Evolutionary conservation across 2,888 invertebrate genomes (phyloP).

Genomic region (Colletes collaris): DNA sequence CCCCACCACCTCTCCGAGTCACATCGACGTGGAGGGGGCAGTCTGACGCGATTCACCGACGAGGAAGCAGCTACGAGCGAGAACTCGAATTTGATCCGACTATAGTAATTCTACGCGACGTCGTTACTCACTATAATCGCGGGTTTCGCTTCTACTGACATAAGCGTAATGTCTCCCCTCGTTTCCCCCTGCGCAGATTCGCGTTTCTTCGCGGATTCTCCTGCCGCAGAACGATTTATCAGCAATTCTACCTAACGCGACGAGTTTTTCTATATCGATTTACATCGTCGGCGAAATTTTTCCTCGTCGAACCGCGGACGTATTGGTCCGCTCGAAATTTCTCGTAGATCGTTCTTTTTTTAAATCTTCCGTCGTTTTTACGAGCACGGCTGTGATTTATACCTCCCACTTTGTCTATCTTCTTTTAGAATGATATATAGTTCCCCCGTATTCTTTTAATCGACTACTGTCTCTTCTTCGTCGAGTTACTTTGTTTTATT

Average conservation of each 20-base stretch:
- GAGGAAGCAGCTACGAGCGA: neutral
- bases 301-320: neutral
- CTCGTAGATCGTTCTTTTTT: too few relatives aligned
- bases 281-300: neutral
- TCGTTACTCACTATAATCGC: slow-evolving; percentile 2
- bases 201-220: neutral
- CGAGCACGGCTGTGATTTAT: too few relatives aligned
- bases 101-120: slow-evolving; percentile 14
- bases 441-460: too few relatives aligned
- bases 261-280: slow-evolving; percentile 1
- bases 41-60: neutral
- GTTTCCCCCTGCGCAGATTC: slow-evolving; percentile 13
- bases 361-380: too few relatives aligned
- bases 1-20: neutral
- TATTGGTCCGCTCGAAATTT: neutral
- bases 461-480: too few relatives aligned
- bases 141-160: slow-evolving; percentile 39
- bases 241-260: neutral
- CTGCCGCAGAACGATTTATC: slow-evolving; percentile 6
- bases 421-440: too few relatives aligned
- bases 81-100: neutral
- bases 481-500: too few relatives aligned
- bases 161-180: slow-evolving; percentile 66
- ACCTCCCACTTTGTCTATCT: too few relatives aligned
- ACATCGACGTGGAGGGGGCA: neutral